Base-by-base conservation (phyloP, 2,888 invertebrate species). In the Dolichopus griseipennis region DNA sequence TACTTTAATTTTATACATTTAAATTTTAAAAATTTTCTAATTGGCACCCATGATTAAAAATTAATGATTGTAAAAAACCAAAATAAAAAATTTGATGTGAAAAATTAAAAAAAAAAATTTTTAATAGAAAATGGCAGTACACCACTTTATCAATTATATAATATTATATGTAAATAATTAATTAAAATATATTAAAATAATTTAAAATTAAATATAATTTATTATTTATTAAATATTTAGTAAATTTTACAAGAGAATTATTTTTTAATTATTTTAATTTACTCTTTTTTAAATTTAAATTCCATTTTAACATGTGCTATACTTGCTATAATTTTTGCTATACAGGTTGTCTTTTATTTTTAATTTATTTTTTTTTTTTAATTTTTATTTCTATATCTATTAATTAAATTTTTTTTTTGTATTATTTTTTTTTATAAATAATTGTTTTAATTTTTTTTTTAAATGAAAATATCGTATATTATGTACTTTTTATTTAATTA, bases 291-390 rank as follows among this genome's bases (percentile, higher is more conserved):
- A 12, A 41, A 41, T 41, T 41, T 27, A 27, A 41, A 41, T 41
- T 41, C 15, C 15, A 12, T 41, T 41, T 41, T 41, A 52, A 52
- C 52, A 52, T 52, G 52, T 52, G 52, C 52, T 52, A 52, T 52
- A 52, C 52, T 52, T 52, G n/a, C 18, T 52, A 18, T 52, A 52
- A 52, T 52, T 52, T 52, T 52, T 52, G 52, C 52, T 52, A 52
- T 52, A 52, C 52, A 52, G 6, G 27, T 27, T 27, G 6, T 52
- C 2, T 52, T 52, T 6, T 18, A 15, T 52, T 52, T 52, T 6
- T 12, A 43, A 9, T 43, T 43, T 9, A 9, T 52, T 52, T 52
- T 52, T 52, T 52, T 52, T 52, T 52, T 52, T 52, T 52, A n/a
- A 6, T 52, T 12, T 43, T 18, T 52, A 15, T 6, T 52, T 12